Base-by-base conservation (phyloP, 2,888 invertebrate species). In the Philereme transversata region DNA sequence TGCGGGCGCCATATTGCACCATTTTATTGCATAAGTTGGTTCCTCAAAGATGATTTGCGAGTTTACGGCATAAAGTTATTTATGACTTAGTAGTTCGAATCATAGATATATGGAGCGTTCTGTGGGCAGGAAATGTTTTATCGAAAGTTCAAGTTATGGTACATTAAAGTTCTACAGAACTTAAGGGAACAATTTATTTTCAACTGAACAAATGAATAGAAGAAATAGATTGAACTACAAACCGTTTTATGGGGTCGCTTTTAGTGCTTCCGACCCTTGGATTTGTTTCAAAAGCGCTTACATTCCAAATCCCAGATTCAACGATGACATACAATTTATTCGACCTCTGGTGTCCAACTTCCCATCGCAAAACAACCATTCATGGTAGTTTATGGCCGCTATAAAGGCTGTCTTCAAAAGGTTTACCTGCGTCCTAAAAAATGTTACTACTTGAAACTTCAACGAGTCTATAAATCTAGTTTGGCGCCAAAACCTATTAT, bases 11-110 rank as follows among this genome's bases (percentile, higher is more conserved):
- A 82, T 83, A 81, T 79, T 81, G 84, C 68, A 61, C 73, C 76
- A 72, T 79, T 83, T 85, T 86, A 86, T 84, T 84, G 71, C 82
- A 67, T 64, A 83, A 86, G 72, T 86, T 86, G 64, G 75, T 73
- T 77, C 64, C 70, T 73, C 69, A 64, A 6, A 64, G 56, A 66
- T 67, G 68, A 67, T 69, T 67, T 65, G 69, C 65, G 62, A 44
- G 62, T 62, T 58, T 67, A 63, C 50, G 51, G 44, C 61, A 63
- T 58, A 65, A 63, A 65, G 63, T 67, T 69, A 51, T 65, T 63
- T 62, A 63, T 59, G 44, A 36, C 55, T 61, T 46, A 48, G 62
- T 66, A 57, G 53, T 57, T 60, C 51, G 36, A 10, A 34, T 8
- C 11, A 43, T 8, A 34, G 40, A 54, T 40, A 8, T 40, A 40